These are phyloP conservation scores for Chelonia mydas DNA, from an alignment of 2,797 vertebrate species.

Conservation along the genomic window DNA sequence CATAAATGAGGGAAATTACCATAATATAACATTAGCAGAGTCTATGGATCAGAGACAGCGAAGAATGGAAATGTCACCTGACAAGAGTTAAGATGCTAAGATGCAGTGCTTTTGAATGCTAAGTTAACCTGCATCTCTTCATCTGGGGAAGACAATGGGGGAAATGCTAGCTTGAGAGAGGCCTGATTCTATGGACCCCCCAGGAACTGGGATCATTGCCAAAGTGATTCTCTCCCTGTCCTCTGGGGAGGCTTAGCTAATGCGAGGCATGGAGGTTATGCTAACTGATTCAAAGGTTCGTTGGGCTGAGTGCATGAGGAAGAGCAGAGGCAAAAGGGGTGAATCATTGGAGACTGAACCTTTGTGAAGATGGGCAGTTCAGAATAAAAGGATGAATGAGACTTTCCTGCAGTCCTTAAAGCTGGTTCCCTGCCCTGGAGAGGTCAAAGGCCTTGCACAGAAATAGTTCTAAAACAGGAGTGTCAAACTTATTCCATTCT, in stretches of 20 bases:
- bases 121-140: neutral
- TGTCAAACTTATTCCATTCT: neutral
- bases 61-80: neutral
- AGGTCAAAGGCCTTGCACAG: neutral
- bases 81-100: constrained; percentile 23
- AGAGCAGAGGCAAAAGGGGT: neutral
- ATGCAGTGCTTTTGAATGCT: neutral
- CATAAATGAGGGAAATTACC: neutral
- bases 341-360: neutral
- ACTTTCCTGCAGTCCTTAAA: neutral
- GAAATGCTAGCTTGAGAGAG: neutral
- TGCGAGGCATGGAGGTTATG: neutral
- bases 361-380: neutral
- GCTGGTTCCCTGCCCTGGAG: neutral
- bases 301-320: neutral
- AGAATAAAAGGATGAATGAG: neutral
- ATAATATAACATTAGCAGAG: neutral
- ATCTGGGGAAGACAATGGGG: neutral
- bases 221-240: neutral
- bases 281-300: neutral
- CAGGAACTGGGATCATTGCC: neutral
- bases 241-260: neutral
- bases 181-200: neutral
- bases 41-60: fast-evolving
- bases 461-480: neutral